phyloP scores from a whole-genome alignment of 23 tunicate genomes.

The Pegea sp. region DNA sequence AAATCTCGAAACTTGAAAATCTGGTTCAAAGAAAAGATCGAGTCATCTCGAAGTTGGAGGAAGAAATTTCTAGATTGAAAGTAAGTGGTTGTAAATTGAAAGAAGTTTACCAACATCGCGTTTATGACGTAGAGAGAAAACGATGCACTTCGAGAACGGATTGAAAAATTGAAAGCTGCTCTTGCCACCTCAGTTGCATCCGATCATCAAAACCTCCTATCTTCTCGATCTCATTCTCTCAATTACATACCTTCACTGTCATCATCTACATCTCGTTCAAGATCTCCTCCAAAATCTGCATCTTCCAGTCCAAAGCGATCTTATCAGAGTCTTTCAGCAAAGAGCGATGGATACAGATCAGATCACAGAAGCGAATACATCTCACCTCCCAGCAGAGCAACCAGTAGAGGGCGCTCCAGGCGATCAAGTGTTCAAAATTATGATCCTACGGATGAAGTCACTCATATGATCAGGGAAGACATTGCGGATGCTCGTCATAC shows the following conservation, averaged over 20 bases:
- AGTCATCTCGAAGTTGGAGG: conserved; percentile 16
- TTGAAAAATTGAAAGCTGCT: conserved; percentile 28
- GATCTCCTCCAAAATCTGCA: background rate
- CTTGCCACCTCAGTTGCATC: conserved; percentile 14
- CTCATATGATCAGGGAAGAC: conserved; percentile 19
- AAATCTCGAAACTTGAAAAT: conserved; percentile 28
- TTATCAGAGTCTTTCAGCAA: background rate
- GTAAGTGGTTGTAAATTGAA: conserved; percentile 5
- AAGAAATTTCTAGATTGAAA: conserved; percentile 26
- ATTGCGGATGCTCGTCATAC: conserved; percentile 27
- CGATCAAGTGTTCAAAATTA: conserved; percentile 3
- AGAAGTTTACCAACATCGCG: background rate
- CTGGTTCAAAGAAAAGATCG: conserved; percentile 18
- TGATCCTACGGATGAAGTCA: conserved; percentile 7
- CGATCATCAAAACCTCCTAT: conserved; percentile 7
- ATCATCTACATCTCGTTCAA: background rate
- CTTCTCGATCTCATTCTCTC: conserved; percentile 3
- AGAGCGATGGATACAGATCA: too few species aligned
- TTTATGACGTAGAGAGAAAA: conserved; percentile 27
- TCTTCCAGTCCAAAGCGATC: background rate
- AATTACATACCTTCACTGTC: conserved; percentile 8
- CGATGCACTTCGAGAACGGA: conserved; percentile 13
- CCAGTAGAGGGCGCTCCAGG: conserved; percentile 1
- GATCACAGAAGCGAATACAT: background rate
- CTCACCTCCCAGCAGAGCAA: background rate